These are phyloP conservation scores for Corythornis vintsioides DNA, from an alignment of 2,113 vertebrate genomes.

Conservation along the genomic window DNA sequence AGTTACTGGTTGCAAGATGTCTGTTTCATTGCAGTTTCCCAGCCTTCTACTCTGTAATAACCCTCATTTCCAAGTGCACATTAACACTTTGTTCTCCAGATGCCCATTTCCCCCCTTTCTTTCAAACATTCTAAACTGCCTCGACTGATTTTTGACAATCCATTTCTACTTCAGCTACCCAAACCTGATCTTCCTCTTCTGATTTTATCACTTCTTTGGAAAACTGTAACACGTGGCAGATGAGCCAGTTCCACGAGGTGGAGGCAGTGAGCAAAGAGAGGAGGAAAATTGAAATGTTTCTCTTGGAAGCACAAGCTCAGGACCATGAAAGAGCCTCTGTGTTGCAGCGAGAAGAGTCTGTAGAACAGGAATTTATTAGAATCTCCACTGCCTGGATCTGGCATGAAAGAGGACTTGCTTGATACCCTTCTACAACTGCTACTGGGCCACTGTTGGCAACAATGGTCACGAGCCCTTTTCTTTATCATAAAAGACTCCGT, in stretches of 20 bases:
- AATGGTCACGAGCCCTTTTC: not conserved
- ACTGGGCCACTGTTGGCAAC: not conserved
- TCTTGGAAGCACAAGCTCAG: not conserved
- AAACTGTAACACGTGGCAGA: accelerated
- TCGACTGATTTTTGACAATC: not conserved
- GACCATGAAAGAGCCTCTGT: not conserved
- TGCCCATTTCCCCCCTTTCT: not conserved
- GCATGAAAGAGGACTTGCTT: not conserved
- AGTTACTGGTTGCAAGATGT: not conserved
- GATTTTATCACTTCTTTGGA: accelerated
- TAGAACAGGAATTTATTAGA: not conserved
- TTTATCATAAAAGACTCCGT: not conserved
- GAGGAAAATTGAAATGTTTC: not conserved
- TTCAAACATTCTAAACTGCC: not conserved
- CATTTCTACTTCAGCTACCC: not conserved
- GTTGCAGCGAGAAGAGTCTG: not conserved
- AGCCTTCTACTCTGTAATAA: not conserved
- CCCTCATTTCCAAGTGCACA: not conserved
- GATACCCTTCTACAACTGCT: not conserved
- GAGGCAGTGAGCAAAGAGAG: constrained; percentile 8
- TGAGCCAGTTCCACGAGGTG: constrained; percentile 9
- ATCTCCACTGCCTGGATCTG: not conserved
- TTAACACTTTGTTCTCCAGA: not conserved
- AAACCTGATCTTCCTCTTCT: not conserved
- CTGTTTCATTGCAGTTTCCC: not conserved